These are phyloP conservation scores for Hemiprocne comata DNA, from an alignment of 2,113 vertebrate genomes.

Conservation along the genomic window DNA sequence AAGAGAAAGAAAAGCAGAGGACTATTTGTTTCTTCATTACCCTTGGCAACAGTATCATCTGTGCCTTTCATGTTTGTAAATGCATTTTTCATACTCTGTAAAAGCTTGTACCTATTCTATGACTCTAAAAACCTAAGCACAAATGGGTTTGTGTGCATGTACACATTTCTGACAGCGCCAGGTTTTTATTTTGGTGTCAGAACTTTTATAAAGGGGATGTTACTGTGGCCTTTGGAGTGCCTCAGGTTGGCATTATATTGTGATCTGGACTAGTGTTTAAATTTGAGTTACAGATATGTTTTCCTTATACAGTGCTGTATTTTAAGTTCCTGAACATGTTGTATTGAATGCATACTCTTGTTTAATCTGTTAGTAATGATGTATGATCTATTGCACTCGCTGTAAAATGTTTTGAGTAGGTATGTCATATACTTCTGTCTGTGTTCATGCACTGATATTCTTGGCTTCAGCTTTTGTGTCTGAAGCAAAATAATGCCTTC, in stretches of 20 bases:
- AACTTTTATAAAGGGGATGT: background rate
- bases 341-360: background rate
- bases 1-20: background rate
- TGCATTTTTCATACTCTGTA: background rate
- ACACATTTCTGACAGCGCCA: background rate
- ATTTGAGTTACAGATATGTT: background rate
- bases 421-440: background rate
- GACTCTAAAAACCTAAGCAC: background rate
- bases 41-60: background rate
- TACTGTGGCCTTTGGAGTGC: background rate
- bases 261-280: background rate
- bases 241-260: background rate
- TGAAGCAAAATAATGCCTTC: conserved; percentile 15
- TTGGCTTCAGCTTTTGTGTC: conserved; percentile 6
- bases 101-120: background rate
- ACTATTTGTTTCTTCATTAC: conserved; percentile 29
- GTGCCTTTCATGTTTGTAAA: conserved; percentile 4
- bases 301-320: background rate
- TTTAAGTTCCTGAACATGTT: background rate
- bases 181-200: background rate
- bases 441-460: background rate
- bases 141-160: background rate
- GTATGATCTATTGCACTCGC: background rate
- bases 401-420: conserved; percentile 1
- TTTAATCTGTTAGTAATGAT: background rate